Evolutionary conservation across 1,140 invertebrate genomes (phyloP).

Genomic region (Nebria ingens): DNA sequence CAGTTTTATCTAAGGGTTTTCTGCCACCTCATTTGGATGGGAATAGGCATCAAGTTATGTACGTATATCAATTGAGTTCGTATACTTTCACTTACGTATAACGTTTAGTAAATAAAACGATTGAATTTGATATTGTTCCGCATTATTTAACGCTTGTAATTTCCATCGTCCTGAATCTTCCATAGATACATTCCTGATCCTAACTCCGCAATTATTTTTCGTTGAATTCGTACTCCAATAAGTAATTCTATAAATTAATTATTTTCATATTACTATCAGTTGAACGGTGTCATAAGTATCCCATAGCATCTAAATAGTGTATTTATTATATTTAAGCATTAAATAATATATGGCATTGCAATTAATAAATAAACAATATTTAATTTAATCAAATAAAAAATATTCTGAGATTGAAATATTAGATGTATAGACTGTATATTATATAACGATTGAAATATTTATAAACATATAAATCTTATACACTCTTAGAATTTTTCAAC

Average conservation of each 20-base stretch:
- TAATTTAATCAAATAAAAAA: not conserved
- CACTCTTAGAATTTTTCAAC: too few species aligned
- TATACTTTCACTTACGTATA: constrained; percentile 3
- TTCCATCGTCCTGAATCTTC: constrained; percentile 10
- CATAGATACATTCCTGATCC: not conserved
- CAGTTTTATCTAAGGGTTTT: too few species aligned
- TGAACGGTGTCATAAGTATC: too few species aligned
- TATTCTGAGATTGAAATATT: not conserved
- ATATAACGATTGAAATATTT: not conserved
- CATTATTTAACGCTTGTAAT: constrained; percentile 4
- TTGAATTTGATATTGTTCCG: not conserved
- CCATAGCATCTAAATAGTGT: too few species aligned
- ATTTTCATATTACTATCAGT: too few species aligned
- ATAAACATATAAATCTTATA: too few species aligned
- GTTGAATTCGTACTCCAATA: not conserved
- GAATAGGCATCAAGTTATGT: too few species aligned
- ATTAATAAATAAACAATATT: too few species aligned
- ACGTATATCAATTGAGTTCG: not conserved
- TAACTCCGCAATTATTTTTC: constrained; percentile 5
- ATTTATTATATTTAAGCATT: not conserved
- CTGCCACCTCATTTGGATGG: too few species aligned
- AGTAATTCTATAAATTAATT: constrained; percentile 4
- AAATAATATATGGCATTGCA: not conserved
- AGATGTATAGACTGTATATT: not conserved
- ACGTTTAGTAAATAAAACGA: not conserved